Conservation (phyloP, 2,113 vertebrate genomes). For the Ahaetulla prasina region DNA sequence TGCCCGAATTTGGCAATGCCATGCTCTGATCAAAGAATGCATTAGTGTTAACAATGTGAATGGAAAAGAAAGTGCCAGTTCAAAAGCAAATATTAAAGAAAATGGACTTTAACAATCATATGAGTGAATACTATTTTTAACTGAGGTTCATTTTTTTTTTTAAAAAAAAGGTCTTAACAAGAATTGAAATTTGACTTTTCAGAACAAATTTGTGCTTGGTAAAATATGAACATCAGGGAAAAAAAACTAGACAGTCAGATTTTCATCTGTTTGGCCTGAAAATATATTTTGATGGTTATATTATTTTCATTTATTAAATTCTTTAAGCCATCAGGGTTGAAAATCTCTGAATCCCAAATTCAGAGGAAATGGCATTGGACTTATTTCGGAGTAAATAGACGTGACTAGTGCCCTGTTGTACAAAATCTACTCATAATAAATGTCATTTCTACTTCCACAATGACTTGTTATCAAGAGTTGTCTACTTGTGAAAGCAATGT, state of each 20-base stretch:
- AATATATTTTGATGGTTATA: conserved; percentile 1
- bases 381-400: neutral
- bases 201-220: neutral
- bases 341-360: neutral
- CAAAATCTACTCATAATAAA: neutral
- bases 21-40: neutral
- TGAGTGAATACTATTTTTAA: neutral
- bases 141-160: neutral
- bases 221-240: neutral
- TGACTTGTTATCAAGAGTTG: neutral
- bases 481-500: neutral
- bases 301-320: neutral
- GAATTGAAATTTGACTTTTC: neutral
- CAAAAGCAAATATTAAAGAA: neutral
- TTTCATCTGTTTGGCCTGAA: neutral
- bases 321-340: neutral
- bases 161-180: neutral
- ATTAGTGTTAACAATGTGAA: neutral
- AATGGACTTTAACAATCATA: neutral
- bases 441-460: neutral
- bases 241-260: neutral
- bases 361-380: neutral
- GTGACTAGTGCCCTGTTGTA: neutral
- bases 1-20: neutral
- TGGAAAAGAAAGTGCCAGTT: neutral